phyloP scores from a whole-genome alignment of 2,113 vertebrate species.

The Sphyrna mokarran region DNA sequence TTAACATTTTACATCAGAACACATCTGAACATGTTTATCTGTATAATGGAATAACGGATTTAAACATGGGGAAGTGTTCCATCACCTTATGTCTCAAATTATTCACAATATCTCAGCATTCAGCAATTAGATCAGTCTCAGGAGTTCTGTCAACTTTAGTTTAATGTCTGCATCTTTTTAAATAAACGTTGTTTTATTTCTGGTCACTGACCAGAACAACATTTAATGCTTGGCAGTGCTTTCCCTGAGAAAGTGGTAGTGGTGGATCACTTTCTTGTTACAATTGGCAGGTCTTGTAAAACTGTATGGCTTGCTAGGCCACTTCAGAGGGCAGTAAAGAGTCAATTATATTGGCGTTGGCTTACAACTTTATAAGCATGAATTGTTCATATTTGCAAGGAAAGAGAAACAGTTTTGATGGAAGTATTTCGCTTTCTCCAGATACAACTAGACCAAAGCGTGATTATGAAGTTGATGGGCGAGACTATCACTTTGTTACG shows the following conservation, averaged over 20 bases:
- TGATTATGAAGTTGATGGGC: slow-evolving; percentile 90
- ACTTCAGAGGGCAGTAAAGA: neutral
- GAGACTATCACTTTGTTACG: slow-evolving; percentile 92
- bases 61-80: neutral
- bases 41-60: neutral
- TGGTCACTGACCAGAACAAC: neutral
- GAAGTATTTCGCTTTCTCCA: slow-evolving; percentile 45
- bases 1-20: neutral
- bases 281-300: neutral
- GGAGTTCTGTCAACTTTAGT: neutral
- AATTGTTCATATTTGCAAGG: neutral
- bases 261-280: neutral
- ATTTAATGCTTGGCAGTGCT: neutral
- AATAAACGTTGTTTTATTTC: neutral
- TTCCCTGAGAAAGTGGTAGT: neutral
- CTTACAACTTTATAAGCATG: neutral
- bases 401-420: neutral
- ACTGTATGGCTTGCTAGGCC: neutral
- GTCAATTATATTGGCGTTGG: neutral
- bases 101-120: neutral
- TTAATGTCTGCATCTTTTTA: neutral
- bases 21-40: neutral
- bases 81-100: neutral
- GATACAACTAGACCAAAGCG: slow-evolving; percentile 94
- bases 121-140: neutral